These are phyloP conservation scores for Drosophila pectinifera DNA, from an alignment of 1,140 invertebrate species.

Conservation along the genomic window DNA sequence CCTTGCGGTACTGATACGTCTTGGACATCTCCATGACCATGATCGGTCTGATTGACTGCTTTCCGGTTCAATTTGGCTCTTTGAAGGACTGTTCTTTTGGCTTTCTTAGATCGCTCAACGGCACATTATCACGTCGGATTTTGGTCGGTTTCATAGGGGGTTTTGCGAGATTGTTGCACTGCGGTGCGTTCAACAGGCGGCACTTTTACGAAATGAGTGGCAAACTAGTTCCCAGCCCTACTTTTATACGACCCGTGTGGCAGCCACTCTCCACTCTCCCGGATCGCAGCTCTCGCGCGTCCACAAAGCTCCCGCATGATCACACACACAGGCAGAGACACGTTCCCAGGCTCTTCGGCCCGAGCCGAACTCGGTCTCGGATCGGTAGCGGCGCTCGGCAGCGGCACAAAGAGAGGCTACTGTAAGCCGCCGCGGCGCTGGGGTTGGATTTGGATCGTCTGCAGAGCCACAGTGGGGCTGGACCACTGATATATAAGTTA, in stretches of 20 bases:
- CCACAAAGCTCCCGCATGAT: slow-evolving; percentile 73
- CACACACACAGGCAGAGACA: slow-evolving; percentile 31
- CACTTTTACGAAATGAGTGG: slow-evolving; percentile 77
- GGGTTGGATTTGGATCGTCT: slow-evolving; percentile 53
- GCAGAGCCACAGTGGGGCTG: slow-evolving; percentile 44
- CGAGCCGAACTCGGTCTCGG: slow-evolving; percentile 59
- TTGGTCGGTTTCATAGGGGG: slow-evolving; percentile 26
- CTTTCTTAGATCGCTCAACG: slow-evolving; percentile 29
- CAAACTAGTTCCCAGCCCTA: slow-evolving; percentile 78
- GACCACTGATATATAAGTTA: background rate
- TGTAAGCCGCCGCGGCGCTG: slow-evolving; percentile 56
- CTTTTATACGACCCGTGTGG: slow-evolving; percentile 71
- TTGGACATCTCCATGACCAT: slow-evolving; percentile 88
- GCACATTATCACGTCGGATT: slow-evolving; percentile 68
- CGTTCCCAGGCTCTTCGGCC: slow-evolving; percentile 39
- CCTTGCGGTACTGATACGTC: slow-evolving; percentile 96
- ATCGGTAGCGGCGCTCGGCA: slow-evolving; percentile 69
- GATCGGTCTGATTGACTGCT: slow-evolving; percentile 28
- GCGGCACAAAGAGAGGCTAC: slow-evolving; percentile 81
- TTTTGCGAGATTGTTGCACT: slow-evolving; percentile 36
- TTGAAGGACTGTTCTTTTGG: slow-evolving; percentile 21
- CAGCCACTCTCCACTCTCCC: slow-evolving; percentile 50
- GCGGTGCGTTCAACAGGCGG: slow-evolving; percentile 78
- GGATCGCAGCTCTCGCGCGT: slow-evolving; percentile 20
- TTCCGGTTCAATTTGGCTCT: slow-evolving; percentile 13